phyloP scores from a whole-genome alignment of 2,797 vertebrate genomes.

The Aphelocoma californica region DNA sequence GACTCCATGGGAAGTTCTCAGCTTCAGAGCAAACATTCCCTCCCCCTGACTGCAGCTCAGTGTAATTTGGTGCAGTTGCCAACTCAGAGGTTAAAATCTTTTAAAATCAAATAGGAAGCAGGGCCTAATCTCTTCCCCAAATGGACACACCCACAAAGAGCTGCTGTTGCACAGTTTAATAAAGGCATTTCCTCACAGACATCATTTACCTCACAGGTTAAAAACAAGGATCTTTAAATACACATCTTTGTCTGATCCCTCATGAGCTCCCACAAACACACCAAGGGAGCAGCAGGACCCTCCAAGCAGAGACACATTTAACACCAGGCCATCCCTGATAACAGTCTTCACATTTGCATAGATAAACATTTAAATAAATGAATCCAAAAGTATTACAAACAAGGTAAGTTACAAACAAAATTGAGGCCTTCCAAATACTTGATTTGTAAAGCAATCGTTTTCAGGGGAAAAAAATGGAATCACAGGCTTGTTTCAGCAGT shows the following conservation, averaged over 20 bases:
- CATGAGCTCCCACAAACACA: neutral
- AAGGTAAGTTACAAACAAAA: neutral
- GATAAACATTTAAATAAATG: slow-evolving; percentile 39
- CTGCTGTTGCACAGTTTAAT: neutral
- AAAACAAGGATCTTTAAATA: neutral
- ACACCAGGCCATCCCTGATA: neutral
- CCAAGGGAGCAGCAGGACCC: neutral
- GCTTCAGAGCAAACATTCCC: neutral
- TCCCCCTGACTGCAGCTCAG: neutral
- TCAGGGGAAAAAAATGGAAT: neutral
- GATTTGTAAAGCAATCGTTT: neutral
- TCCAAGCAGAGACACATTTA: neutral
- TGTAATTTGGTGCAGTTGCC: neutral
- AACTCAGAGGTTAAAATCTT: neutral
- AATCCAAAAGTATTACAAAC: neutral
- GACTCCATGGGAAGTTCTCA: neutral
- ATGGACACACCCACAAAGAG: neutral
- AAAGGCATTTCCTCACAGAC: neutral
- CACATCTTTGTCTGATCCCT: neutral
- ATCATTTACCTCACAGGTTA: neutral
- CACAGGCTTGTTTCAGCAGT: neutral
- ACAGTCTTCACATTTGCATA: slow-evolving; percentile 54
- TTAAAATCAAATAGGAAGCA: neutral
- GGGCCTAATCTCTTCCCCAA: neutral
- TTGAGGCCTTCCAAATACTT: neutral